phyloP scores from a whole-genome alignment of 2,888 invertebrate genomes.

The Pyrocoelia pectoralis region DNA sequence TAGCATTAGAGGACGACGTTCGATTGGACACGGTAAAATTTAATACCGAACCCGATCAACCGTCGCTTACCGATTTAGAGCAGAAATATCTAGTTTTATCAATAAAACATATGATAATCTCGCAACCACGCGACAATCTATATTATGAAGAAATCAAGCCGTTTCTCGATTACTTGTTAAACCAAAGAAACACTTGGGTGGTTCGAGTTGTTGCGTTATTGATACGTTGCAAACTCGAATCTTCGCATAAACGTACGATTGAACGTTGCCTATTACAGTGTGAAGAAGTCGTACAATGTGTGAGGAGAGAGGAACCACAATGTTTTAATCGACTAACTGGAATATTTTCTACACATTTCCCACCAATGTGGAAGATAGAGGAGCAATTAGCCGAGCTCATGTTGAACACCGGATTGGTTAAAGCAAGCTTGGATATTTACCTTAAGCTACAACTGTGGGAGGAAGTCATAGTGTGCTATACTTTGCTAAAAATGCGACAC shows the following conservation, averaged over 20 bases:
- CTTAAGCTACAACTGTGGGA: constrained; percentile 86
- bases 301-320: constrained; percentile 58
- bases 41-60: constrained; percentile 60
- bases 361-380: constrained; percentile 80
- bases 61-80: constrained; percentile 70
- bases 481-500: constrained; percentile 80
- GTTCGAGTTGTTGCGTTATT: constrained; percentile 78
- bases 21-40: constrained; percentile 82
- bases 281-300: constrained; percentile 76
- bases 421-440: constrained; percentile 84
- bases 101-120: constrained; percentile 75
- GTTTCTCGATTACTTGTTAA: constrained; percentile 73
- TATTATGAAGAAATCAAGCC: constrained; percentile 84
- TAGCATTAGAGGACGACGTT: constrained; percentile 86
- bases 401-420: constrained; percentile 81
- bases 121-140: constrained; percentile 82
- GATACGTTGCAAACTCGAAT: constrained; percentile 80
- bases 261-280: constrained; percentile 89
- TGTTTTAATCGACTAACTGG: constrained; percentile 62
- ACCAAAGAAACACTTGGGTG: constrained; percentile 77
- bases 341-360: constrained; percentile 76
- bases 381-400: constrained; percentile 81
- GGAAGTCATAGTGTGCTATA: constrained; percentile 91
- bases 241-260: constrained; percentile 79
- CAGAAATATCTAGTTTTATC: constrained; percentile 82